These are phyloP conservation scores for Microchrysa polita DNA, from an alignment of 2,888 invertebrate species.

Conservation along the genomic window DNA sequence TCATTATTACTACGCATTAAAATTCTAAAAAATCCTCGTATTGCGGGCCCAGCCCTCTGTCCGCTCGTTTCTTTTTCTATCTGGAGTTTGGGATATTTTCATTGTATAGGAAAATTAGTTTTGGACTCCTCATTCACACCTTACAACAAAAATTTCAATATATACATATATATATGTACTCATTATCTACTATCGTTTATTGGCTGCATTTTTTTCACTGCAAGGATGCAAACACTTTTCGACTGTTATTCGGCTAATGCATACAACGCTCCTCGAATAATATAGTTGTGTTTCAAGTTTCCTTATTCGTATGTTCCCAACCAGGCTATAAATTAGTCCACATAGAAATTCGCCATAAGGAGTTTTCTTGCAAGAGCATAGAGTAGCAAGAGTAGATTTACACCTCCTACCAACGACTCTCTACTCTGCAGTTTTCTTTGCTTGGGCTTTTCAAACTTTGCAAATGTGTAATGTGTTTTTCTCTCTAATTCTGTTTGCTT, in stretches of 20 bases:
- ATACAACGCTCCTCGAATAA: conserved; percentile 25
- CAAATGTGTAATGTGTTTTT: conserved; percentile 39
- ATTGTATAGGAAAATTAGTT: too few species aligned
- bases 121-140: too few species aligned
- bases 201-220: not conserved
- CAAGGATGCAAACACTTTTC: conserved; percentile 7
- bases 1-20: too few species aligned
- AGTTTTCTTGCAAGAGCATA: not conserved
- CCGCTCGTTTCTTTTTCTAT: too few species aligned
- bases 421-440: conserved; percentile 13
- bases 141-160: too few species aligned
- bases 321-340: conserved; percentile 23
- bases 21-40: too few species aligned
- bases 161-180: too few species aligned
- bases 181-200: too few species aligned
- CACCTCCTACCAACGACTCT: not conserved
- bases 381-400: not conserved
- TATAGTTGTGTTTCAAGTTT: not conserved
- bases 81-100: too few species aligned
- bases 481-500: conserved; percentile 44
- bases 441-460: conserved; percentile 33
- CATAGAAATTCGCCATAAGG: conserved; percentile 1
- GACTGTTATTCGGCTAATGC: conserved; percentile 24
- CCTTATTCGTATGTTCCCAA: conserved; percentile 18
- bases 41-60: too few species aligned